A percentile compares a stretch with the other conserved stretches of the same genome.
phyloP scores from a whole-genome alignment of 2,113 vertebrate genomes.

The Nycticorax nycticorax region DNA sequence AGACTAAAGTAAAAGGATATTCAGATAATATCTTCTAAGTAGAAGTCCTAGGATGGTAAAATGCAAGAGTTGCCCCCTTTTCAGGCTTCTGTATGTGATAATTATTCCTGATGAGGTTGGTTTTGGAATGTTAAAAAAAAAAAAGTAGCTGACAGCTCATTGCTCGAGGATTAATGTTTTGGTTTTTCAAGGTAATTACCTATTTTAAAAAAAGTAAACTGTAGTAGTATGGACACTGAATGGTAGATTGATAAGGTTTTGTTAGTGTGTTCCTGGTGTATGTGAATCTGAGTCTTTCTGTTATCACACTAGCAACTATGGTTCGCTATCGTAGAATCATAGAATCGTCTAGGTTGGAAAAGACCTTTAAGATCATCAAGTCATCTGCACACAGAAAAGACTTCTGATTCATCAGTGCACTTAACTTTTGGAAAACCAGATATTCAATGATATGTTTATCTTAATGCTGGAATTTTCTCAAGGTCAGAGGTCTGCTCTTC shows the following conservation, averaged over 20 bases:
- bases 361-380: no score
- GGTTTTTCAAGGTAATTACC: not conserved
- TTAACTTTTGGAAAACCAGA: not conserved
- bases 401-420: not conserved
- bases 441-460: not conserved
- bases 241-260: not conserved
- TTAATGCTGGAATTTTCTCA: not conserved
- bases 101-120: not conserved
- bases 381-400: not conserved
- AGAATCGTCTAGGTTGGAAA: no score
- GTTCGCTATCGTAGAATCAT: not conserved
- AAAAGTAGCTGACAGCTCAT: not conserved
- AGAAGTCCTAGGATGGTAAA: not conserved
- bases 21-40: not conserved
- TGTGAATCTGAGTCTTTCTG: not conserved
- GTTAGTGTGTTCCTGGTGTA: not conserved
- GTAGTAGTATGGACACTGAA: not conserved
- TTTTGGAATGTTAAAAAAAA: not conserved
- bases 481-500: not conserved
- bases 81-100: not conserved
- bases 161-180: not conserved
- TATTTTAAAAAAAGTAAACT: not conserved
- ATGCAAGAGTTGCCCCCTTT: not conserved
- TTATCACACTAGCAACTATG: not conserved
- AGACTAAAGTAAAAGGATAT: not conserved